Percentiles rank a stretch among this genome's conserved stretches.
Conservation (phyloP, 2,797 vertebrate species). For the Paratrypauchen microcephalus region DNA sequence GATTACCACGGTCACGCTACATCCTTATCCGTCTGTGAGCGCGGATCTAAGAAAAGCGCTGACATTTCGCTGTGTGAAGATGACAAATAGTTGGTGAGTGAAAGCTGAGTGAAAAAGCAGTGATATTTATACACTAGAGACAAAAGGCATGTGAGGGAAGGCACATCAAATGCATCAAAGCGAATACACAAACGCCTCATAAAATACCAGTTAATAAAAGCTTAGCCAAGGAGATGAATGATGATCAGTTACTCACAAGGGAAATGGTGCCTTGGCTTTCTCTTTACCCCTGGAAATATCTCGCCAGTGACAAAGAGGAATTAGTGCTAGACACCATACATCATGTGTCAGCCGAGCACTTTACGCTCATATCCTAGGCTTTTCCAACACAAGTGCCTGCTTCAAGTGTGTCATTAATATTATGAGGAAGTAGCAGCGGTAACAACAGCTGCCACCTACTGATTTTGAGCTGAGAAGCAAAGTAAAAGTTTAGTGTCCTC, state of each 20-base stretch:
- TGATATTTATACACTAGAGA: constrained; percentile 13
- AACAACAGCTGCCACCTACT: constrained; percentile 17
- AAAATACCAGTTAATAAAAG: constrained; percentile 37
- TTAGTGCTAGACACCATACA: constrained; percentile 34
- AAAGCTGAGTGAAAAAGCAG: constrained; percentile 6
- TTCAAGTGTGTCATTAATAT: constrained; percentile 58
- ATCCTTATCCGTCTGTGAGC: not conserved
- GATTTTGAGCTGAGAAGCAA: constrained; percentile 11
- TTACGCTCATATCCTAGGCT: constrained; percentile 32
- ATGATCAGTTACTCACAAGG: constrained; percentile 27
- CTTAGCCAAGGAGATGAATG: constrained; percentile 22
- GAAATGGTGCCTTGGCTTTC: constrained; percentile 19
- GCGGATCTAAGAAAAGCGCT: constrained; percentile 1
- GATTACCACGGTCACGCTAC: constrained; percentile 7
- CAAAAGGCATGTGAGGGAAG: not conserved
- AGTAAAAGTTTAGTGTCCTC: constrained; percentile 31
- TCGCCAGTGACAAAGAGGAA: constrained; percentile 41
- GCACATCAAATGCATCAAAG: constrained; percentile 22
- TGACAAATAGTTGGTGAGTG: constrained; percentile 12
- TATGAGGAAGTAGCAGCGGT: constrained; percentile 25
- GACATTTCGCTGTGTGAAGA: constrained; percentile 9
- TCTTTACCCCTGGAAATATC: constrained; percentile 31
- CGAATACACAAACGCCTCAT: constrained; percentile 25
- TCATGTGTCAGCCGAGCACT: constrained; percentile 41
- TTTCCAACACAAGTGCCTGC: constrained; percentile 41